Percentiles rank a stretch among this genome's conserved stretches.
These are phyloP conservation scores for Oreortyx pictus DNA, from an alignment of 2,797 vertebrate genomes.

Conservation along the genomic window DNA sequence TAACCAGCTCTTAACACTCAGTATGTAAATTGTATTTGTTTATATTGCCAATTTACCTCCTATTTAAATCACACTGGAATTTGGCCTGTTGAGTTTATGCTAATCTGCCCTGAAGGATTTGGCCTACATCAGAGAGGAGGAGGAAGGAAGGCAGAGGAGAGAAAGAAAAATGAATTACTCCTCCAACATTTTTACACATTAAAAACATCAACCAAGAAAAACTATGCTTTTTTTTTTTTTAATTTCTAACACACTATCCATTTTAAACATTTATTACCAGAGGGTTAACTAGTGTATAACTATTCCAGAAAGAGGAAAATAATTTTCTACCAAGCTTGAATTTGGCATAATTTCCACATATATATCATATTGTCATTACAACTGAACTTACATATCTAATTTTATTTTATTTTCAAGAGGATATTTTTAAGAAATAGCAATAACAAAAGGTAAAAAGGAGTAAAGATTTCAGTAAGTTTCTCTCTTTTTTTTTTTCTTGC, in stretches of 20 bases:
- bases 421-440: background rate
- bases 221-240: background rate
- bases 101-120: constrained; percentile 53
- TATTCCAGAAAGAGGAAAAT: constrained; percentile 14
- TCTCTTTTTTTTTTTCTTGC: background rate
- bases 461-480: background rate
- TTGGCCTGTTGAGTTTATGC: constrained; percentile 37
- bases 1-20: constrained; percentile 1
- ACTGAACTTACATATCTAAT: background rate
- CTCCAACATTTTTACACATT: background rate
- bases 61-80: constrained; percentile 58
- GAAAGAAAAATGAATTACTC: constrained; percentile 14
- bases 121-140: background rate
- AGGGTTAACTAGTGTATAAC: constrained; percentile 53
- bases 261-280: constrained; percentile 37
- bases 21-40: constrained; percentile 33
- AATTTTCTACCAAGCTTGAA: background rate
- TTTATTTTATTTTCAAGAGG: constrained; percentile 6
- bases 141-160: background rate
- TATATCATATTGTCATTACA: background rate
- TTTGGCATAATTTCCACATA: background rate
- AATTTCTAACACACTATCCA: background rate
- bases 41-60: constrained; percentile 57
- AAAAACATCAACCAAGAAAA: constrained; percentile 4
- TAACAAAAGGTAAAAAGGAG: background rate